Conservation (phyloP, 2,888 invertebrate genomes). For the Steinernema hermaphroditum region DNA sequence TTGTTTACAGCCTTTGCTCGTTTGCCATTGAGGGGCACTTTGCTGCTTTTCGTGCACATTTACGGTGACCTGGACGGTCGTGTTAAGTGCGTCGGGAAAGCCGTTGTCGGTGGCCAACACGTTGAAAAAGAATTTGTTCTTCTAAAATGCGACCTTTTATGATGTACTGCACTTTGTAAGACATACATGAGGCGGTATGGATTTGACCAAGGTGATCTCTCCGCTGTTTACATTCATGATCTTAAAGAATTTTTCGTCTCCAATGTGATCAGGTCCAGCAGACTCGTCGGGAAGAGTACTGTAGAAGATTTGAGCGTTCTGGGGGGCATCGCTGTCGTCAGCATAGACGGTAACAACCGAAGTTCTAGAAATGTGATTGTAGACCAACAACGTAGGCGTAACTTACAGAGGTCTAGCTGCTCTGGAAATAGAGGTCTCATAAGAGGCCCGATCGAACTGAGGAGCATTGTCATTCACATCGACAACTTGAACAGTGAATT, state of each 20-base stretch:
- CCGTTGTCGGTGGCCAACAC: conserved; percentile 82
- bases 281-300: conserved; percentile 51
- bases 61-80: conserved; percentile 80
- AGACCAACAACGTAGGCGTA: neutral
- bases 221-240: conserved; percentile 37
- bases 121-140: conserved; percentile 70
- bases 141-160: conserved; percentile 33
- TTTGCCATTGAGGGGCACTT: conserved; percentile 61
- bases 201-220: conserved; percentile 50
- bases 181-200: conserved; percentile 43
- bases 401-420: neutral
- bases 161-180: neutral
- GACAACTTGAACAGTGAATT: conserved; percentile 86
- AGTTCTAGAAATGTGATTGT: neutral
- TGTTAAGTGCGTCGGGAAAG: conserved; percentile 72
- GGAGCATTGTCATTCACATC: conserved; percentile 99
- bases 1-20: conserved; percentile 48
- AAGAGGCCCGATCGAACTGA: conserved; percentile 74
- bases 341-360: conserved; percentile 63
- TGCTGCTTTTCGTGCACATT: conserved; percentile 55
- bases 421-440: conserved; percentile 57
- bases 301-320: conserved; percentile 62
- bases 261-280: conserved; percentile 47
- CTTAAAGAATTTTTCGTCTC: conserved; percentile 39
- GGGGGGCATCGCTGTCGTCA: conserved; percentile 61